A percentile compares a stretch with the other conserved stretches of the same genome.
These are phyloP conservation scores for Brachyopa scutellaris DNA, from an alignment of 2,888 invertebrate genomes.

Conservation along the genomic window DNA sequence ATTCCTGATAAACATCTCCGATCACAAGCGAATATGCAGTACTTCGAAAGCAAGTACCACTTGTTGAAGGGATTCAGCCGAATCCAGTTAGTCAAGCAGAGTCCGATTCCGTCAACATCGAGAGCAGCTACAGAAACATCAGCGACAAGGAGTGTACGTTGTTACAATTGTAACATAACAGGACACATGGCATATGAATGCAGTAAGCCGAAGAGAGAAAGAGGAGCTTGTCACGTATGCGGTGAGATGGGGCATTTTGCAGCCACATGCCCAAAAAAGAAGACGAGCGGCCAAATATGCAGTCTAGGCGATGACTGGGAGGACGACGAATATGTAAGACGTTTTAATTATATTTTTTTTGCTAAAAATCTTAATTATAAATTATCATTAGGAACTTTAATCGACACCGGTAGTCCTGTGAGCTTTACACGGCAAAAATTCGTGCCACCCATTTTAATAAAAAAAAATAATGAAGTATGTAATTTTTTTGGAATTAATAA, in stretches of 20 bases:
- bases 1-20: too few species aligned
- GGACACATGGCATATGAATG: conserved; percentile 36
- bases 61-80: conserved; percentile 11
- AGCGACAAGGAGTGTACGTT: background rate
- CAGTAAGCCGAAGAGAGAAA: conserved; percentile 26
- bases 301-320: background rate
- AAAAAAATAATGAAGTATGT: too few species aligned
- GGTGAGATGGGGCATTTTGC: conserved; percentile 23
- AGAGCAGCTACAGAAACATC: background rate
- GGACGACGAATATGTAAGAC: conserved; percentile 15
- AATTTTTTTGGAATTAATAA: too few species aligned
- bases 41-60: too few species aligned
- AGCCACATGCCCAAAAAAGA: background rate
- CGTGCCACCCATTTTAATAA: too few species aligned
- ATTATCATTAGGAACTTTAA: too few species aligned
- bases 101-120: too few species aligned
- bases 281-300: background rate
- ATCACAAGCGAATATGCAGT: too few species aligned
- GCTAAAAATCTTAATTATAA: too few species aligned
- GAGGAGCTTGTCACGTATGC: conserved; percentile 32
- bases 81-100: background rate
- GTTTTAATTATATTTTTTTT: background rate
- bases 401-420: too few species aligned
- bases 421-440: too few species aligned
- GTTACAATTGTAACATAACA: conserved; percentile 25